Base-by-base conservation (phyloP, 2,113 vertebrate species). In the Semicossyphus pulcher region DNA sequence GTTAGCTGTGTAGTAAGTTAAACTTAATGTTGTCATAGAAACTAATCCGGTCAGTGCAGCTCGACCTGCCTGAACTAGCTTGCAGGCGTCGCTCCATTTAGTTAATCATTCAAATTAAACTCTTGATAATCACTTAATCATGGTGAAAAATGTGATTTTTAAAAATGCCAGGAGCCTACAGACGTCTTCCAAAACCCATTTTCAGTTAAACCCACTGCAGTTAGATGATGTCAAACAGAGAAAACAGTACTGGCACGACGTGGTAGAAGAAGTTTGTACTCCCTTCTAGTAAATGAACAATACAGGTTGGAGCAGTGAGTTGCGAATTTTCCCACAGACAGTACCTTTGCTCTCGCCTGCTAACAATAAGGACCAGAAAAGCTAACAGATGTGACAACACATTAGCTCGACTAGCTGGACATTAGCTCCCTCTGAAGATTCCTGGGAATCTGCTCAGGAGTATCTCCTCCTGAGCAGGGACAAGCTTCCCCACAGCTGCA, bases 401-500 rank as follows among this genome's bases (percentile, higher is more conserved):
- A n/a, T 57, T 12, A 59, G 44, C 47, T 57, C 2, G n/a, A 59
- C 36, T 29, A 7, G 36, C 18, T n/a, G 41, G n/a, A 6, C 25
- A 10, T 42, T 42, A 7, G 44, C 31, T 29, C 7, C 31, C 4
- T 10, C 37, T 45, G 45, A 62, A 65, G 34, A 20, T 44, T 77
- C 44, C 68, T 73, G 47, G 48, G 52, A 73, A 72, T 51, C 45
- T 6, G 56, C 9, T 36, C 1, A n/a, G n/a, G 61, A 73, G 39
- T 4, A 3, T 51, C 34, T 70, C 23, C 42, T 54, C 23, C 56
- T 4, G 26, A 56, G 68, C 18, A 7, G 36, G 28, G 41, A 32
- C 44, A 4, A 28, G 47, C 15, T n/a, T 39, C 56, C 71, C 62
- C 70, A 57, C 78, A 58, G 62, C 71, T 76, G 82, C 59, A 34